Evolutionary conservation across 1,140 invertebrate genomes (phyloP).

Genomic region (Steinernema khuongi): DNA sequence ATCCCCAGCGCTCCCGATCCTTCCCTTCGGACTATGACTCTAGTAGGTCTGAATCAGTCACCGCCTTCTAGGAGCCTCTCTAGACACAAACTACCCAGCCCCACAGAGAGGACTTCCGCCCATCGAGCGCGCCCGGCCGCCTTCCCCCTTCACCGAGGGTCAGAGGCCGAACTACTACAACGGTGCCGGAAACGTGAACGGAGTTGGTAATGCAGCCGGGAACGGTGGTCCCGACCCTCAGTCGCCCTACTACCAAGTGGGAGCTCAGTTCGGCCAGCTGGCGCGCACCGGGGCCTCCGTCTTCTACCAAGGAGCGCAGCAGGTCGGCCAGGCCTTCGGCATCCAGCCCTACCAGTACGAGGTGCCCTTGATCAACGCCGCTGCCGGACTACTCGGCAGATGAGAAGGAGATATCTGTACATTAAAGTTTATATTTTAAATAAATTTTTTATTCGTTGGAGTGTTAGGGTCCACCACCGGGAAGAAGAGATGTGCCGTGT

Average conservation of each 20-base stretch:
- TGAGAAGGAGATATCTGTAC: background rate
- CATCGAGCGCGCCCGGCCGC: background rate
- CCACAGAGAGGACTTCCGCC: background rate
- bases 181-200: background rate
- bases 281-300: background rate
- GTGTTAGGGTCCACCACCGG: no score
- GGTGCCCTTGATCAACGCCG: background rate
- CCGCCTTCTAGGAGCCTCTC: background rate
- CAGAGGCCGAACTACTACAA: no score
- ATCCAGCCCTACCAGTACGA: constrained; percentile 3
- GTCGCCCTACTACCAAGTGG: background rate
- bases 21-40: background rate
- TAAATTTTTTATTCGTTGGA: no score
- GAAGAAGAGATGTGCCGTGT: no score
- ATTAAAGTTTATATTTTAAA: no score
- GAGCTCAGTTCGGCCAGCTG: background rate
- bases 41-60: background rate
- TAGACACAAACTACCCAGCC: background rate
- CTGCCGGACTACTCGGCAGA: background rate
- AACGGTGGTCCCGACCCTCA: background rate
- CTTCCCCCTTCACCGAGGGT: background rate
- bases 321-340: background rate
- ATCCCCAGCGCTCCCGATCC: background rate
- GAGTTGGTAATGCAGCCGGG: background rate
- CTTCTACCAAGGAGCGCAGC: background rate